Evolutionary conservation across 2,113 vertebrate species (phyloP), one percentile per base, ranked within the genome.

Genomic region (Anolis carolinensis): DNA sequence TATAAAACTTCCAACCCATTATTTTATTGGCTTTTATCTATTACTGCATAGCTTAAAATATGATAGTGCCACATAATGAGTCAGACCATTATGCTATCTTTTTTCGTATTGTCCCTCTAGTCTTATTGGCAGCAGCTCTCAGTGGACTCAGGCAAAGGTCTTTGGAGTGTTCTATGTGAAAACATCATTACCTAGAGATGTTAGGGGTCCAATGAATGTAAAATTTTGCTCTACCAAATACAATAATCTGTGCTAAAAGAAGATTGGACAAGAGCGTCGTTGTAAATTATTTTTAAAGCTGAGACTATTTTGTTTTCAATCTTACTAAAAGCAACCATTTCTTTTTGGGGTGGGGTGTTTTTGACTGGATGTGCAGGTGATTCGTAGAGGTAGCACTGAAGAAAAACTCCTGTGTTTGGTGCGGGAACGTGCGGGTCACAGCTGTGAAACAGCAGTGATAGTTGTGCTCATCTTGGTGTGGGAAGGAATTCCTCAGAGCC

Each of bases 331-430:
- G 86, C 9, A 0, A 27, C 73, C 5, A 7, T 4, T 8, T 91
- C 83, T 93, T 85, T 88, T 62, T 62, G 32, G 1, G 32, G 20
- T 78, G 90, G 91, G 92, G 77, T 85, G 83, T 84, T 83, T 55
- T 74, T 80, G 93, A 85, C 87, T 92, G 88, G 92, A 78, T 65
- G 20, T 93, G 88, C 94, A 99, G 99, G 98, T 99, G 90, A 97
- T 99, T 90, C 98, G 99, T 80, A 96, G 98, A 94, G 93, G 96
- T 85, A 94, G 97, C 84, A 83, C 77, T 20, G 98, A 99, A 52
- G 99, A 99, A 95, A 99, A 99, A 93, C 91, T 99, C 74, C 96
- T 99, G 86, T 98, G 98, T 85, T 82, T 99, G 94, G 98, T 99
- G 87, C 97, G 98, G 0, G 97, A 98, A 93, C 97, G 99, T 71